Conservation (phyloP, 2,113 vertebrate species). For the Pterophyllum scalare region DNA sequence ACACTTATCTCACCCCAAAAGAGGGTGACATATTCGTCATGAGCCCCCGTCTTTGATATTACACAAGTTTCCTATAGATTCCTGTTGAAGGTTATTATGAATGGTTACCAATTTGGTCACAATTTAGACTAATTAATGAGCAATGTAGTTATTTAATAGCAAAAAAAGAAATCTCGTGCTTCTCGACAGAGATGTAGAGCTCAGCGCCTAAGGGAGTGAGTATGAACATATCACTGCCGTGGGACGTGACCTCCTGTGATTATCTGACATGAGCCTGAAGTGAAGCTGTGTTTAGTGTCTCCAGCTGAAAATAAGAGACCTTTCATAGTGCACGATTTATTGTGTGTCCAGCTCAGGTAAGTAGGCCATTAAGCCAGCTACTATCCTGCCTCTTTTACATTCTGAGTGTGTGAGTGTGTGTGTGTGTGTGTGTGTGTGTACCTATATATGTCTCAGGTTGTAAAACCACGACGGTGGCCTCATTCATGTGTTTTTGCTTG, state of each 20-base stretch:
- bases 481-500: constrained; percentile 63
- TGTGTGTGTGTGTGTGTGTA: neutral
- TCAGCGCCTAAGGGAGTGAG: neutral
- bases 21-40: neutral
- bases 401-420: constrained; percentile 7
- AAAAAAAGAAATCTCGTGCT: neutral
- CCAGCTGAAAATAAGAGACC: constrained; percentile 34
- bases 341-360: constrained; percentile 52
- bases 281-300: constrained; percentile 28
- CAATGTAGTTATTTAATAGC: neutral
- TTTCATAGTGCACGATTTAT: constrained; percentile 53
- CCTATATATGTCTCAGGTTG: constrained; percentile 11
- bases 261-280: neutral
- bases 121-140: neutral
- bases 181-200: neutral
- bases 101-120: neutral
- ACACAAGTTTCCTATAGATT: neutral
- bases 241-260: neutral
- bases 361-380: constrained; percentile 60
- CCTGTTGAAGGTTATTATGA: neutral
- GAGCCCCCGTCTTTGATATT: neutral
- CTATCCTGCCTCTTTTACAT: constrained; percentile 34
- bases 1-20: neutral
- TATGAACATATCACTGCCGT: neutral
- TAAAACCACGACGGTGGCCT: constrained; percentile 57